Evolutionary conservation across 2,113 vertebrate genomes (phyloP).

Genomic region (Pterocles orientalis): DNA sequence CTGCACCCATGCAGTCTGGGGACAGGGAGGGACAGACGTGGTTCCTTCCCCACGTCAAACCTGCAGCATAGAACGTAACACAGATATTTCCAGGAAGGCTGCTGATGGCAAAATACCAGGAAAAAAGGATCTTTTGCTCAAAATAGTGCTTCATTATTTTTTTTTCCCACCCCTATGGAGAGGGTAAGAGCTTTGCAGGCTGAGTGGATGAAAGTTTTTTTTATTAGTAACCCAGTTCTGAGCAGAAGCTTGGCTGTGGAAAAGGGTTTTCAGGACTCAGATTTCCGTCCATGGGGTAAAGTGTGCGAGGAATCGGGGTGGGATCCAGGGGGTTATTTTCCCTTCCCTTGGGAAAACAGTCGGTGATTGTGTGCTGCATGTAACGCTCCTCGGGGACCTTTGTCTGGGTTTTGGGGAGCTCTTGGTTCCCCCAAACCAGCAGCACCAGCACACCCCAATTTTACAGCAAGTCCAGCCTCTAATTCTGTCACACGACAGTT

Average conservation of each 20-base stretch:
- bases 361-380: rapidly evolving
- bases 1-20: rapidly evolving
- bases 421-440: not conserved
- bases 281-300: not conserved
- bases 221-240: not conserved
- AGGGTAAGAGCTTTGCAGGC: not conserved
- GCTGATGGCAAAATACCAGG: not conserved
- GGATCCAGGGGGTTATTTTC: rapidly evolving
- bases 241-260: not conserved
- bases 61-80: not conserved
- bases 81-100: not conserved
- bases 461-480: not conserved
- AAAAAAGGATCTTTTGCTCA: not conserved
- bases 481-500: rapidly evolving
- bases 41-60: not conserved
- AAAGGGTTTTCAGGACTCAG: rapidly evolving
- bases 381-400: rapidly evolving
- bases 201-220: not conserved
- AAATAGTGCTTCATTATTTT: not conserved
- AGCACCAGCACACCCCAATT: rapidly evolving
- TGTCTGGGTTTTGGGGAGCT: rapidly evolving
- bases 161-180: not conserved
- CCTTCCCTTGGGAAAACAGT: rapidly evolving
- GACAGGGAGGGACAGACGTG: not conserved
- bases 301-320: rapidly evolving